phyloP scores from a whole-genome alignment of 2,113 vertebrate species.

The Scatophagus argus region DNA sequence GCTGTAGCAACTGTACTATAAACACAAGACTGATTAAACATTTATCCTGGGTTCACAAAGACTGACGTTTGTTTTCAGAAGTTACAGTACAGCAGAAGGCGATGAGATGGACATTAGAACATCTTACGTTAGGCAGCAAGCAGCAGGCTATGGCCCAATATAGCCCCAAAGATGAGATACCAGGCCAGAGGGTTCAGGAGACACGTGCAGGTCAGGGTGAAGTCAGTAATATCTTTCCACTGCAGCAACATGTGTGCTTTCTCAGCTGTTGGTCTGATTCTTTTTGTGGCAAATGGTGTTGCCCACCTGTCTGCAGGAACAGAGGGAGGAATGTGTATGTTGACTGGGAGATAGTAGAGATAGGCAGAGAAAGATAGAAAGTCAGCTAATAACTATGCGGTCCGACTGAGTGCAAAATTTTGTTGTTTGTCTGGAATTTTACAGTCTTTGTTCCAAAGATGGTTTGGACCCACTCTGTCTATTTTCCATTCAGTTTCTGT shows the following conservation, averaged over 20 bases:
- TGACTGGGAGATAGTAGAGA: background rate
- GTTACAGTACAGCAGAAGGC: background rate
- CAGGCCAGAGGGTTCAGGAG: slow-evolving; percentile 62
- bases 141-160: slow-evolving; percentile 59
- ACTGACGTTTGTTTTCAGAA: background rate
- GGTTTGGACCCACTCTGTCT: background rate
- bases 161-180: slow-evolving; percentile 75
- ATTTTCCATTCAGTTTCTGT: slow-evolving; percentile 8
- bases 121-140: slow-evolving; percentile 45
- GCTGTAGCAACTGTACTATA: background rate
- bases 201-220: slow-evolving; percentile 45
- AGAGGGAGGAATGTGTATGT: slow-evolving; percentile 17
- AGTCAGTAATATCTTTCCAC: slow-evolving; percentile 57
- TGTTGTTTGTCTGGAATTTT: background rate
- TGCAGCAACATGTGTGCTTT: slow-evolving; percentile 43
- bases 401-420: background rate
- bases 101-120: slow-evolving; percentile 9
- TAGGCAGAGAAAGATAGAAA: too few relatives aligned
- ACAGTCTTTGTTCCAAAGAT: background rate
- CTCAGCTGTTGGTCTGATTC: slow-evolving; percentile 63
- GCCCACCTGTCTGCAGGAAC: slow-evolving; percentile 45
- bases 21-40: background rate
- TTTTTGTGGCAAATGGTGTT: slow-evolving; percentile 20
- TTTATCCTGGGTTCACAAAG: background rate
- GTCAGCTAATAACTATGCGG: too few relatives aligned